Percentiles rank a stretch among this genome's conserved stretches.
These are phyloP conservation scores for Sinonovacula constricta DNA, from an alignment of 1,140 invertebrate species.

Conservation along the genomic window DNA sequence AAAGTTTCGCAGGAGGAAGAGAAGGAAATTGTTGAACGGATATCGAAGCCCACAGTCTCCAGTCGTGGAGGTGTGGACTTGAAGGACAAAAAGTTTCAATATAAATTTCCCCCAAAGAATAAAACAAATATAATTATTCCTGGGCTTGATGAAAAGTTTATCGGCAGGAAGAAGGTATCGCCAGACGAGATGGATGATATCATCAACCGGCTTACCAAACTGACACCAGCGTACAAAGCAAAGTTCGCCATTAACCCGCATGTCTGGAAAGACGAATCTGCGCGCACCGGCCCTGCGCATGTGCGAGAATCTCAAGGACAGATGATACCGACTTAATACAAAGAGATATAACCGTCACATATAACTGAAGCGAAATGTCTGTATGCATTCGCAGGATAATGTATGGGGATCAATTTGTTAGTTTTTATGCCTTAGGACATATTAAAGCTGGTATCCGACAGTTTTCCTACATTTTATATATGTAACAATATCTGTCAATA, in stretches of 20 bases:
- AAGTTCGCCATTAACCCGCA: constrained; percentile 66
- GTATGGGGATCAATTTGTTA: too few species aligned
- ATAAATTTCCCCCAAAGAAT: constrained; percentile 53
- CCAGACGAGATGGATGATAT: constrained; percentile 59
- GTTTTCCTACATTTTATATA: too few species aligned
- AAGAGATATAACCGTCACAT: too few species aligned
- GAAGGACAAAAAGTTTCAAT: constrained; percentile 61
- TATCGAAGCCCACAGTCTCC: constrained; percentile 64
- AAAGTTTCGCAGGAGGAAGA: constrained; percentile 58
- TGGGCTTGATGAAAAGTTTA: constrained; percentile 60
- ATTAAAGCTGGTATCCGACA: too few species aligned
- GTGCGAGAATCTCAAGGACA: constrained; percentile 14
- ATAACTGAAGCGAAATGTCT: too few species aligned
- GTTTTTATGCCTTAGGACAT: too few species aligned
- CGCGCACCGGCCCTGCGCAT: constrained; percentile 57
- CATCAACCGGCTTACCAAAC: constrained; percentile 60
- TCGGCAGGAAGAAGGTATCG: constrained; percentile 59
- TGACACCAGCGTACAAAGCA: constrained; percentile 69
- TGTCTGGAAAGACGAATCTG: constrained; percentile 65
- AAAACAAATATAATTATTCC: constrained; percentile 67
- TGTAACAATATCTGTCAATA: too few species aligned
- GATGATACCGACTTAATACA: neutral
- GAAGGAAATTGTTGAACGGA: constrained; percentile 61
- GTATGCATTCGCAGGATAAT: too few species aligned
- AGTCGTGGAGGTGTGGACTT: constrained; percentile 59